Conservation (phyloP, 2,113 vertebrate genomes). For the Pongo abelii region DNA sequence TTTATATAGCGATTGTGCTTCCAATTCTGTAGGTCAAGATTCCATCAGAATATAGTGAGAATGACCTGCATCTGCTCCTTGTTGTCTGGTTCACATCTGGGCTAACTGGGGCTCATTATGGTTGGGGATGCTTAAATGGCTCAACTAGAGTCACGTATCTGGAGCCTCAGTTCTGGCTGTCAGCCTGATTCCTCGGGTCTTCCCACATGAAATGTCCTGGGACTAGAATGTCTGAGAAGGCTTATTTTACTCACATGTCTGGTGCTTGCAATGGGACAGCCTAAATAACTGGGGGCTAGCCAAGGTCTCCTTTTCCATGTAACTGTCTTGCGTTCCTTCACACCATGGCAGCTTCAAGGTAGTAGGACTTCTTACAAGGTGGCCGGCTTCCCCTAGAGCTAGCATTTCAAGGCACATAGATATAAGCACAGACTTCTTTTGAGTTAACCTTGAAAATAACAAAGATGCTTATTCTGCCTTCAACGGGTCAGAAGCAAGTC, state of each 20-base stretch:
- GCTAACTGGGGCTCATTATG: not conserved
- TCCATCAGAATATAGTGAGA: not conserved
- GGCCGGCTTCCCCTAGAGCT: not conserved
- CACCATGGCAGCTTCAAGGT: not conserved
- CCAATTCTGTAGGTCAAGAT: not conserved
- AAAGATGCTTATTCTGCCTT: not conserved
- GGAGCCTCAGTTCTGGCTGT: not conserved
- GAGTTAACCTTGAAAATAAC: not conserved
- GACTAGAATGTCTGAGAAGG: not conserved
- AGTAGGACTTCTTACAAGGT: not conserved
- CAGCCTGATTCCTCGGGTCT: not conserved
- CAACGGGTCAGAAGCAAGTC: not conserved
- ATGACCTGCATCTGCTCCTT: not conserved
- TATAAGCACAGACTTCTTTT: not conserved
- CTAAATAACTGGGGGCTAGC: not conserved
- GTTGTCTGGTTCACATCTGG: not conserved
- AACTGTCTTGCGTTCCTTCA: not conserved
- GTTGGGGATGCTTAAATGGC: not conserved
- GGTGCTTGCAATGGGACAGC: not conserved
- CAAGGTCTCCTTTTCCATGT: not conserved
- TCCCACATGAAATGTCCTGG: fast-evolving
- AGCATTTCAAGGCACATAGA: not conserved
- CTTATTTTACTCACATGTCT: not conserved
- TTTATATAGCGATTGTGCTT: not conserved
- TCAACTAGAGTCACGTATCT: not conserved